phyloP scores from a whole-genome alignment of 2,888 invertebrate genomes.

The Caenorhabditis uteleia region DNA sequence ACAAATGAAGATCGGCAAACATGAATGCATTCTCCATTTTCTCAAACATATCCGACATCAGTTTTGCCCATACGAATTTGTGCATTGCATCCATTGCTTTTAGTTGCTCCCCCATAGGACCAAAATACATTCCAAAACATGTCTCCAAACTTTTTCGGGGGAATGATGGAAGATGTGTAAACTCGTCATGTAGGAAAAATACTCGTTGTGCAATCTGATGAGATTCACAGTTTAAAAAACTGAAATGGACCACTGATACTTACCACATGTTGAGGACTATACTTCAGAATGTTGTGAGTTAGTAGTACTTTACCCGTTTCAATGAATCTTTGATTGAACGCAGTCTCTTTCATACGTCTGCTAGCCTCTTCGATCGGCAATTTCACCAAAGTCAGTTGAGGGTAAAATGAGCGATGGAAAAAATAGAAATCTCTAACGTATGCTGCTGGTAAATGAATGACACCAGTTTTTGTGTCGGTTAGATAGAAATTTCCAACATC shows the following conservation, averaged over 20 bases:
- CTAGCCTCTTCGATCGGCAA: constrained; percentile 92
- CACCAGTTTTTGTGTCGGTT: constrained; percentile 97
- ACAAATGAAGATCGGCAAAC: constrained; percentile 89
- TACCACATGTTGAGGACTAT: constrained; percentile 70
- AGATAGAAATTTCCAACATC: constrained; percentile 88
- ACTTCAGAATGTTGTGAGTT: constrained; percentile 71
- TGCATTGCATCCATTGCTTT: constrained; percentile 92
- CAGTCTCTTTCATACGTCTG: constrained; percentile 77
- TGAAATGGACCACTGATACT: constrained; percentile 2
- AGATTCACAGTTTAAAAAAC: background rate
- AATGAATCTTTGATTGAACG: constrained; percentile 76
- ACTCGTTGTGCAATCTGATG: constrained; percentile 89
- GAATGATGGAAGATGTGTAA: constrained; percentile 97
- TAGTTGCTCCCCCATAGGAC: constrained; percentile 76
- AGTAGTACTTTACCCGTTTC: constrained; percentile 87
- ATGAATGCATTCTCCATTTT: constrained; percentile 70
- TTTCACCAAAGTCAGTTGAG: constrained; percentile 89
- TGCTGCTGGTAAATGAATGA: constrained; percentile 92
- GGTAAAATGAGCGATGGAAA: constrained; percentile 95
- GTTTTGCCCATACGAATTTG: constrained; percentile 97
- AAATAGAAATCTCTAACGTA: constrained; percentile 95
- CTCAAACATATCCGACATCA: constrained; percentile 68
- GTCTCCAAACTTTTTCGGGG: constrained; percentile 96
- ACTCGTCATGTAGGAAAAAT: constrained; percentile 95
- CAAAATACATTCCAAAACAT: constrained; percentile 87